These are phyloP conservation scores for Montipora capitata DNA, from an alignment of 92 coral and sea anemone genomes.

Conservation along the genomic window DNA sequence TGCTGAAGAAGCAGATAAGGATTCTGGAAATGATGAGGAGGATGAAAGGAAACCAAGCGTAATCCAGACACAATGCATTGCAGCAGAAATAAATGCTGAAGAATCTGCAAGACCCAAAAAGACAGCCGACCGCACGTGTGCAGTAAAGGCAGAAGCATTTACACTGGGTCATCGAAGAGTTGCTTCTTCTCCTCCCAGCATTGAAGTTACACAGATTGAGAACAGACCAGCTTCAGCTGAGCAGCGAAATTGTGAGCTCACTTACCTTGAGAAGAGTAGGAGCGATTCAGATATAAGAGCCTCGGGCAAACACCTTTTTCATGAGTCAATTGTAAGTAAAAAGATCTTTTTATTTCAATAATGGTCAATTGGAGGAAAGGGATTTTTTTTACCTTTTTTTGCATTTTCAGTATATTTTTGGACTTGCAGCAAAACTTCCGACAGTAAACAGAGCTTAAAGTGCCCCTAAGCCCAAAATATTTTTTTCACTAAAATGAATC, in stretches of 20 bases:
- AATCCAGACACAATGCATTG: slow-evolving; percentile 1
- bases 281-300: slow-evolving; percentile 76
- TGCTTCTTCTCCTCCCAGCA: slow-evolving; percentile 75
- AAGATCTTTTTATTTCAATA: neutral
- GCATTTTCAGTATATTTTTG: no score
- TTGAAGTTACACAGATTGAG: slow-evolving; percentile 31
- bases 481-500: no score
- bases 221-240: neutral
- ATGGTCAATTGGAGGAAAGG: no score
- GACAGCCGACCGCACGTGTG: neutral
- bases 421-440: no score
- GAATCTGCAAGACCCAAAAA: slow-evolving; percentile 10
- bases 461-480: no score
- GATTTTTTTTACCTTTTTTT: no score
- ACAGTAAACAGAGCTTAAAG: no score
- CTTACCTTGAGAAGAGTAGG: slow-evolving; percentile 49
- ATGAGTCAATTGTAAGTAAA: slow-evolving; percentile 56
- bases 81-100: neutral
- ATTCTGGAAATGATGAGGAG: neutral
- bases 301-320: slow-evolving; percentile 17
- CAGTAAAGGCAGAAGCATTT: slow-evolving; percentile 21
- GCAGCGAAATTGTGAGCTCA: neutral
- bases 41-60: neutral
- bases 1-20: neutral
- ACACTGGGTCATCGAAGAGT: slow-evolving; percentile 84